These are phyloP conservation scores for human (Homo sapiens) DNA, from an alignment of 2,113 vertebrate genomes.

Conservation along the genomic window DNA sequence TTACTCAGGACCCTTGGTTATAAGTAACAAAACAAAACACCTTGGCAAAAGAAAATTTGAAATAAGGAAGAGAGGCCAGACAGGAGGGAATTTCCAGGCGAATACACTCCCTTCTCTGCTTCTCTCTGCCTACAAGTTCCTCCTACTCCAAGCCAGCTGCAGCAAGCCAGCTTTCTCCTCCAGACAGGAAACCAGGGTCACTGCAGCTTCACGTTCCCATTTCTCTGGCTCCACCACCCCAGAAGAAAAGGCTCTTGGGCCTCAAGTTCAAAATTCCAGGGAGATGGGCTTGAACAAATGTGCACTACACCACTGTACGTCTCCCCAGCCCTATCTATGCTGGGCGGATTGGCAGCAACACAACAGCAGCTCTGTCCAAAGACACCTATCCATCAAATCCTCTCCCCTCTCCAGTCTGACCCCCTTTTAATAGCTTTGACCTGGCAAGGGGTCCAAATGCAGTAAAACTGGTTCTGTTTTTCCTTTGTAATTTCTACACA, in stretches of 20 bases:
- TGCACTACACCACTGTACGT: too few relatives aligned
- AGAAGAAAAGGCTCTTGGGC: background rate
- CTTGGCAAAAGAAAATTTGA: background rate
- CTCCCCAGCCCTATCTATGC: background rate
- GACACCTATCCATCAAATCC: background rate
- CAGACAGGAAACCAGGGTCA: background rate
- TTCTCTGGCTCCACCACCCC: background rate
- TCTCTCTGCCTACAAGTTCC: background rate
- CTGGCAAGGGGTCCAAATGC: background rate
- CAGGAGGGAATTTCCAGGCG: background rate
- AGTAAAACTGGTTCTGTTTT: background rate
- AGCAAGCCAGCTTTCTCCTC: background rate
- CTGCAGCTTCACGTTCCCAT: background rate
- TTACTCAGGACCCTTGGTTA: background rate
- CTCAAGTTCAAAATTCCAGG: background rate
- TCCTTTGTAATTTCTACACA: background rate
- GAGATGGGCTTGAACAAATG: background rate
- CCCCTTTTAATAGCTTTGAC: background rate
- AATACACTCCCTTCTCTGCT: background rate
- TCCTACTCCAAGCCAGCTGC: background rate
- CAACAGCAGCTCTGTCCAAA: background rate
- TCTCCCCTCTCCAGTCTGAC: background rate
- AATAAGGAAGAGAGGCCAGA: rapidly evolving
- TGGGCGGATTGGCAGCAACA: rapidly evolving
- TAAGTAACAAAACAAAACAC: background rate